Base-by-base conservation (phyloP, 2,113 vertebrate species). In the Tetrao urogallus region DNA sequence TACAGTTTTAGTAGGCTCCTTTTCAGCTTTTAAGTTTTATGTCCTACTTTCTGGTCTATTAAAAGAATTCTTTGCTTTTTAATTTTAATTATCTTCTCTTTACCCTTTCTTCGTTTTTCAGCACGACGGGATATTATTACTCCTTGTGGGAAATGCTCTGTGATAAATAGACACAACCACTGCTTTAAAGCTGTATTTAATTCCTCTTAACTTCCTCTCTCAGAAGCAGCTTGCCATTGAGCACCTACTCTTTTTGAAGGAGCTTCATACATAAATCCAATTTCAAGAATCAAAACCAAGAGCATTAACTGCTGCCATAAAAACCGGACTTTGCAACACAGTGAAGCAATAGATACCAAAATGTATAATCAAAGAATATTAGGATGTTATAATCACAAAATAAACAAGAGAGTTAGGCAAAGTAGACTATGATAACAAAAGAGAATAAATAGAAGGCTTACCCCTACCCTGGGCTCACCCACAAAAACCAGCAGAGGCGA, bases 81-180 rank as follows among this genome's bases (percentile, higher is more conserved):
- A 64, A 82, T 91, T 89, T 88, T 67, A 76, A 80, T 91, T 92
- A 84, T 61, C 48, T 88, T 72, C 25, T 89, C 45, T 77, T 86
- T 65, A 74, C 13, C 15, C 16, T 45, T 91, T 73, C 48, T 94
- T 86, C 27, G 75, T 91, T 89, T 92, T 60, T 90, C 75, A 78
- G 38, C 30, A 16, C 81, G 71, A 91, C 73, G 93, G 54, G 38
- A 76, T 86, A 81, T 70, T 67, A 91, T 83, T 82, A 79, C 13
- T 64, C 21, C 36, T 82, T 28, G 32, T 19, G 27, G 34, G 73
- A 42, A 86, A 88, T 40, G 40, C 5, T 72, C 65, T 93, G 86
- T 28, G 0, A 83, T 75, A 89, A 92, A 83, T 13, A 95, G 36
- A 65, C 34, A 48, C 40, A 27, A 73, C 38, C 57, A 27, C 43